Conservation (phyloP, 2,797 vertebrate genomes). For the Podarcis siculus region DNA sequence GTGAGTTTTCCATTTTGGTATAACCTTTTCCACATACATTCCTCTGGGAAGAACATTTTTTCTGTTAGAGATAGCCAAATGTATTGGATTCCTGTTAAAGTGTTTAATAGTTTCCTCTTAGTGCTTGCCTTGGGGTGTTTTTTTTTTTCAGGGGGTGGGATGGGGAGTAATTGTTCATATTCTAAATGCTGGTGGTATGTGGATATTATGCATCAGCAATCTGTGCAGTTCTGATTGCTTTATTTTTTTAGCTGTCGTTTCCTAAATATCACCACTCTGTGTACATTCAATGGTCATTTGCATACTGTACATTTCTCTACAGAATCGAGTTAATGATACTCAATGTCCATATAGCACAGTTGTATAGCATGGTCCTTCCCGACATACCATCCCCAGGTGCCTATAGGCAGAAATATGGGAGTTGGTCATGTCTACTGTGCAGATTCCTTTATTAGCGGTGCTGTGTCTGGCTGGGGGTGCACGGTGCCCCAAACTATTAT, state of each 20-base stretch:
- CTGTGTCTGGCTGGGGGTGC: no score
- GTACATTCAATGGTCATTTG: no score
- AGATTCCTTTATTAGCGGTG: no score
- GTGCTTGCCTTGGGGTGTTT: background rate
- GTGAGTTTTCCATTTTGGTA: constrained; percentile 7
- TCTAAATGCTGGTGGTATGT: background rate
- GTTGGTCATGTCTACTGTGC: no score
- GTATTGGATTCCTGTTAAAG: background rate
- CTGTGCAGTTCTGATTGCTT: no score
- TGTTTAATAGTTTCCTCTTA: background rate
- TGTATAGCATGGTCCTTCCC: background rate
- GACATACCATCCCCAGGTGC: no score
- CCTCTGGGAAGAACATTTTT: background rate
- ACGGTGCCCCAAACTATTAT: no score
- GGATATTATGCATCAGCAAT: background rate
- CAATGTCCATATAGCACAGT: background rate
- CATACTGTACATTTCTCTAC: no score
- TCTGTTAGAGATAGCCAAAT: background rate
- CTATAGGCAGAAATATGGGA: no score
- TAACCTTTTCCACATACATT: constrained; percentile 16
- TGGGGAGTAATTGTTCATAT: constrained; percentile 2
- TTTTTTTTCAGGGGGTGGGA: background rate
- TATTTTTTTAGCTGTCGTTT: no score
- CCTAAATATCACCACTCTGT: no score
- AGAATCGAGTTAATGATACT: no score